Base-by-base conservation (phyloP, 2,888 invertebrate genomes). In the Drosophila mayaguana region DNA sequence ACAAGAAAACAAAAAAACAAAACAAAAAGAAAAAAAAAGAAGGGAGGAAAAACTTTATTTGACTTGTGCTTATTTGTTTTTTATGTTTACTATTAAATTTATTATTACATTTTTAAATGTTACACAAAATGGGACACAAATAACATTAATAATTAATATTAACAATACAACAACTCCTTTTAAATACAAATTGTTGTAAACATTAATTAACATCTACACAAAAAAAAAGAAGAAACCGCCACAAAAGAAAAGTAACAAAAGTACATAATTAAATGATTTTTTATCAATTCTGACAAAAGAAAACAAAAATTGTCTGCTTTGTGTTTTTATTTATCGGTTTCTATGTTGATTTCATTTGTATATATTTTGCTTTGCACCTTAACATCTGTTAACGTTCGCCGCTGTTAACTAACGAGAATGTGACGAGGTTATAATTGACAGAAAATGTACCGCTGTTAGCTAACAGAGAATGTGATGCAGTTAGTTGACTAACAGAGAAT, bases 21-120 rank as follows among this genome's bases (percentile, higher is more conserved):
- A 38, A 22, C 4, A 20, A 53, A 34, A 53, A 22, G 1, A 28
- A 32, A 18, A 45, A n/a, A 56, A 50, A 22, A 28, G 7, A 56
- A n/a, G n/a, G 2, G 0, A 63, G 60, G 16, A 18, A 50, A 50
- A 50, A 75, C 75, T 75, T 71, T 72, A 70, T 70, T 75, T 63
- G 68, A 72, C 76, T 79, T 83, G 75, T 83, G 77, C 78, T 78
- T 83, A 74, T 80, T 83, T 82, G 78, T 83, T 87, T 87, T 78
- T 83, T 82, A 85, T 83, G 77, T 85, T 85, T 71, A 78, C 75
- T 81, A 74, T 80, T 75, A 56, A 84, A 38, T 65, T 79, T 87
- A 72, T 81, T 81, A 81, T 81, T 81, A 81, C 83, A 72, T 81
- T 83, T 78, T 78, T 73, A 88, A 83, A 86, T 88, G 88, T 88